Evolutionary conservation across 2,797 vertebrate genomes (phyloP).

Genomic region (Sarcoramphus papa): DNA sequence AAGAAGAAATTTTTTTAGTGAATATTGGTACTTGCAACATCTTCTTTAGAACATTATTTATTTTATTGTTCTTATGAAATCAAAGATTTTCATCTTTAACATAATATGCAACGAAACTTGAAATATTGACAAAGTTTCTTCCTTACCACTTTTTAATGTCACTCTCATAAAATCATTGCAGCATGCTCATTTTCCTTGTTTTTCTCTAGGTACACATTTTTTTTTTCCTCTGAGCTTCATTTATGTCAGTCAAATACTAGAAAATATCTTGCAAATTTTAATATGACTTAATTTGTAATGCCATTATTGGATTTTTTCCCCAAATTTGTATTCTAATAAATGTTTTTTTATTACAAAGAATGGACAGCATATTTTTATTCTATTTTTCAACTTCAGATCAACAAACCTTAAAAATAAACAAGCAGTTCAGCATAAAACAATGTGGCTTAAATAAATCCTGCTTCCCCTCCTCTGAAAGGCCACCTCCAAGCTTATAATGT

Average conservation of each 20-base stretch:
- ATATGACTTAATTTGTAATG: background rate
- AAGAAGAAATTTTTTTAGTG: background rate
- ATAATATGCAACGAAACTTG: background rate
- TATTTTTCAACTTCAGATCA: background rate
- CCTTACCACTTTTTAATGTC: background rate
- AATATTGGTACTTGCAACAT: background rate
- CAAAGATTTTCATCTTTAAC: background rate
- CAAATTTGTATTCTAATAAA: background rate
- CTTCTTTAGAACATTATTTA: background rate
- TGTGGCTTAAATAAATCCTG: background rate
- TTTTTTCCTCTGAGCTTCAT: background rate
- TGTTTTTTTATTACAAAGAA: background rate
- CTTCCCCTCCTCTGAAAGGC: background rate
- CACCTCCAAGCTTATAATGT: background rate
- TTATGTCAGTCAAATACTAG: background rate
- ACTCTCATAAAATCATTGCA: background rate
- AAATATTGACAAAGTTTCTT: background rate
- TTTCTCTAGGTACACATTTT: background rate
- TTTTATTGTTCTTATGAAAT: background rate
- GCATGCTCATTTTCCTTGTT: background rate
- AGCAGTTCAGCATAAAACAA: background rate
- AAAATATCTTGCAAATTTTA: background rate
- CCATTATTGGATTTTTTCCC: rapidly evolving
- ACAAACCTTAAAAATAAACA: background rate
- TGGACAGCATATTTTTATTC: background rate